Base-by-base conservation (phyloP, 2,797 vertebrate genomes). In the Etheostoma nigrum region DNA sequence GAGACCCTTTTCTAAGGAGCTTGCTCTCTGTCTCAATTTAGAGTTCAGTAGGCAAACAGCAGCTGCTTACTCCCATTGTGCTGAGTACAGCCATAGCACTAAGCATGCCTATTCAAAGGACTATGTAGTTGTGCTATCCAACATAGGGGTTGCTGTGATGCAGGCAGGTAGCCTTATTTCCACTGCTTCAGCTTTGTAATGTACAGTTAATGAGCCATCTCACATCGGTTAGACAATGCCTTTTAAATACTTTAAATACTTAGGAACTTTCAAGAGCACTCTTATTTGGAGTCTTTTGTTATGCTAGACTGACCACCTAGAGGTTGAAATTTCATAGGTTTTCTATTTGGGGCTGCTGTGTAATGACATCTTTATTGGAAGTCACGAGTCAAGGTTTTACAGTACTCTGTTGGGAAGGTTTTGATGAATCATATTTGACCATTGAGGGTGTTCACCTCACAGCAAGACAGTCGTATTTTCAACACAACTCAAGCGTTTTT, bases 171-270 rank as follows among this genome's bases (percentile, higher is more conserved):
- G 78, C 69, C 68, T 62, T 79, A 74, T 86, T 84, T 81, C 62
- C 60, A 70, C 63, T 59, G 76, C 63, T 60, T 67, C 73, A 66
- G 81, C 74, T 86, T 88, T 81, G 83, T 88, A 87, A 89, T 91
- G 79, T 74, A 89, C 86, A 91, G 89, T 90, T 94, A 91, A 91
- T 90, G 83, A 91, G 85, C 78, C 79, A 71, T 89, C 81, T 74
- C 76, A 79, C 78, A 78, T 66, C 42, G 52, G 69, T 78, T 82
- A 72, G 80, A 81, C 68, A 64, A 79, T 49, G 54, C 64, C 78
- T 84, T 88, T 83, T 79, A 79, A 89, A 86, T 74, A 74, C 69
- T 88, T 83, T 79, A 79, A 89, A 86, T 74, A 74, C 69, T 44
- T 48, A 48, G 66, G 42, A 76, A 64, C 59, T 69, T 86, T 85